Conservation (phyloP, 2,113 vertebrate species). For the Corythornis madagascariensis region DNA sequence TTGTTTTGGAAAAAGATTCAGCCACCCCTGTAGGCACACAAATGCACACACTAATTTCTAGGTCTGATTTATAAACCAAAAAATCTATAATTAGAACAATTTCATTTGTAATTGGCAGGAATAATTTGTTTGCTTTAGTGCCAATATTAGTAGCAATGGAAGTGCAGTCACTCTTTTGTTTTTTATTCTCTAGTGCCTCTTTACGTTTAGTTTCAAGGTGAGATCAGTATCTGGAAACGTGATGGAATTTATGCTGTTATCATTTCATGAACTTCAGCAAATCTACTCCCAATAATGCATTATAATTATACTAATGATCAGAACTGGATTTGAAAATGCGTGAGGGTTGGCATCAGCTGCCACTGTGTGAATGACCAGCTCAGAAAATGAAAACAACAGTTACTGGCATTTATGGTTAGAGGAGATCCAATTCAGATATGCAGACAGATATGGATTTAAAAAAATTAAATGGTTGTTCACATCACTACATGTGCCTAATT, state of each 20-base stretch:
- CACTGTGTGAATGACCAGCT: neutral
- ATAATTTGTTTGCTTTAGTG: neutral
- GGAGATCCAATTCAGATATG: neutral
- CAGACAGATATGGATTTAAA: neutral
- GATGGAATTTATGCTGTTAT: constrained; percentile 1
- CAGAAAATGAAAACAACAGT: constrained; percentile 1
- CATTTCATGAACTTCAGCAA: constrained; percentile 7
- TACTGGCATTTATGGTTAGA: neutral
- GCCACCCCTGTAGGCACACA: neutral
- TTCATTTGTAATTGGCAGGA: neutral
- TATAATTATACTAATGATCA: neutral
- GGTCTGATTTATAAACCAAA: neutral
- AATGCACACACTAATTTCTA: neutral
- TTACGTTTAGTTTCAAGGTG: constrained; percentile 18
- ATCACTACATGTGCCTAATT: neutral
- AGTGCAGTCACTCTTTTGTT: neutral
- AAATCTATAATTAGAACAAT: neutral
- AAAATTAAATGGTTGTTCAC: neutral
- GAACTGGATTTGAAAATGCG: neutral
- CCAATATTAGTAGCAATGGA: neutral
- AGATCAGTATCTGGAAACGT: constrained; percentile 12
- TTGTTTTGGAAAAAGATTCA: neutral
- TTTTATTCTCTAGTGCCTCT: neutral
- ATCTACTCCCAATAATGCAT: neutral
- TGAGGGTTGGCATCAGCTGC: neutral